Evolutionary conservation across 2,888 invertebrate species (phyloP).

Genomic region (Cantharis rustica): DNA sequence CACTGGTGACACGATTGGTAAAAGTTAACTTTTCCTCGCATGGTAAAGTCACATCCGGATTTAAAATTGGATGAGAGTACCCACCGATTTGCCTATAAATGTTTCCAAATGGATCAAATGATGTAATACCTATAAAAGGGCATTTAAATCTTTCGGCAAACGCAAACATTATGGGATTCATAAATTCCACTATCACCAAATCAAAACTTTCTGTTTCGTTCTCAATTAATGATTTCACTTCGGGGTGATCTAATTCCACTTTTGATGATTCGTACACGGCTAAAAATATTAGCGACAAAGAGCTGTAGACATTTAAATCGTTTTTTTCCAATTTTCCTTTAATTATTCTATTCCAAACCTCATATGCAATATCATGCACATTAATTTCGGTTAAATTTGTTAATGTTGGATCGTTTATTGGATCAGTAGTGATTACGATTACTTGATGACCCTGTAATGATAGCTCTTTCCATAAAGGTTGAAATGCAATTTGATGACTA

Average conservation of each 20-base stretch:
- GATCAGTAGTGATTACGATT: neutral
- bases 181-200: neutral
- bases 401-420: neutral
- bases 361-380: neutral
- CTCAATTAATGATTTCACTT: neutral
- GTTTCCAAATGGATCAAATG: neutral
- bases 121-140: neutral
- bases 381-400: neutral
- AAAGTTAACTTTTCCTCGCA: neutral
- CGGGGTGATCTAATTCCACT: neutral
- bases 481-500: conserved; percentile 41
- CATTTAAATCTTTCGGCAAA: neutral
- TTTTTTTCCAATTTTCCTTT: neutral
- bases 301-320: no score
- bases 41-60: neutral
- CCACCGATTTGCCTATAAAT: neutral
- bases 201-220: neutral
- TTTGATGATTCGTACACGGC: neutral
- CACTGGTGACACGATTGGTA: neutral
- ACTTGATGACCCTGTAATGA: conserved; percentile 18
- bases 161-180: neutral
- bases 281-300: neutral
- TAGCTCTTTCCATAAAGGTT: conserved; percentile 40
- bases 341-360: neutral
- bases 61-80: neutral